Base-by-base conservation (phyloP, 2,113 vertebrate species). In the Gadus macrocephalus region DNA sequence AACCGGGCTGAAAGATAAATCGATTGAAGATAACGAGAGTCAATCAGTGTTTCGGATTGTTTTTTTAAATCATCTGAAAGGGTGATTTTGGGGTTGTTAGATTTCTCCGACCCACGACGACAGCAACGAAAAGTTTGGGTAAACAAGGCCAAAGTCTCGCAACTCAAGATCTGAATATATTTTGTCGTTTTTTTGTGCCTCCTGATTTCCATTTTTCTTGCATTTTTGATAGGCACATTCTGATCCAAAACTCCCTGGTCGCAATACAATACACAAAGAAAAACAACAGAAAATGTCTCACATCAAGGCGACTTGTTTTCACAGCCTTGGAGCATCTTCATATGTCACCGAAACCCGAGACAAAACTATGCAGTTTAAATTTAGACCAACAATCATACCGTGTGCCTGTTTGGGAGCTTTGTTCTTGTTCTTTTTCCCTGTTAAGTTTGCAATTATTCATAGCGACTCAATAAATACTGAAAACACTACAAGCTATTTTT, bases 291-390 rank as follows among this genome's bases (percentile, higher is more conserved):
- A 17, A 67, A 77, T 82, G 68, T 85, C 74, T 83, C 79, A 81
- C 75, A 66, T 53, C 66, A 80, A 74, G 42, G 9, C 72, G 71
- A 87, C 25, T 53, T 53, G 14, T 73, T 86, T 79, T 62, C 66
- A 49, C 81, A 78, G 85, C 81, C 85, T 83, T 53, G 42, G 62
- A 85, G 80, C 76, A 14, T 72, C 82, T 84, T 53, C 22, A n/a
- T 27, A 64, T 70, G 53, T 83, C 70, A 68, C 15, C 58, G 55
- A 68, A 73, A 80, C 73, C 71, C 66, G 80, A 80, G 82, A 78
- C 79, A 83, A 79, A 81, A 80, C 70, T 73, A 73, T 69, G 77
- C 68, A 3, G 81, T 87, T 89, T 84, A 88, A 85, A 85, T 84
- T 83, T 83, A 86, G 86, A 78, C 72, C 74, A 80, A 81, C 81